Evolutionary conservation across 2,888 invertebrate species (phyloP).

Genomic region (Piscicola geometra): DNA sequence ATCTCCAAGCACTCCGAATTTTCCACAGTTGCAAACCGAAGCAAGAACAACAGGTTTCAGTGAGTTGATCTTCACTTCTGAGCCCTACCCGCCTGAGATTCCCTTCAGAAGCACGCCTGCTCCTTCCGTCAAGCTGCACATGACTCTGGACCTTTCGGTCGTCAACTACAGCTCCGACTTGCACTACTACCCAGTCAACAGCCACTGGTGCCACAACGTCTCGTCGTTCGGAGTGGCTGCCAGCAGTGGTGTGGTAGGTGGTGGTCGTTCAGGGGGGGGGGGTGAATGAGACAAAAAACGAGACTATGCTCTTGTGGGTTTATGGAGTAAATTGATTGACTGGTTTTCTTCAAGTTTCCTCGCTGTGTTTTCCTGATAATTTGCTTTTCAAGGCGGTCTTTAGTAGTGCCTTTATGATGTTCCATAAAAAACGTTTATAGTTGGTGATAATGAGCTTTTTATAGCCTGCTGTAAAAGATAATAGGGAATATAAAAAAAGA

Average conservation of each 20-base stretch:
- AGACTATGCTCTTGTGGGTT: too few species aligned
- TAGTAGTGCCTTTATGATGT: neutral
- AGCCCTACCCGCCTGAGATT: constrained; percentile 11
- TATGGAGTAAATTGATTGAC: too few species aligned
- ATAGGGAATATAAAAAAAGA: neutral
- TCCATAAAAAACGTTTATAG: constrained; percentile 3
- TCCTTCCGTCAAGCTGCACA: constrained; percentile 23
- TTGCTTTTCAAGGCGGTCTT: too few species aligned
- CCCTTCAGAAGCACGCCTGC: neutral
- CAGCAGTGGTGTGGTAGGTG: constrained; percentile 33
- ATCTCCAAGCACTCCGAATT: neutral
- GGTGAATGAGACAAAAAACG: too few species aligned
- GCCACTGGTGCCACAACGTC: constrained; percentile 1
- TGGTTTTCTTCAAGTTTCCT: too few species aligned
- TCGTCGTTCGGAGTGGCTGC: constrained; percentile 27
- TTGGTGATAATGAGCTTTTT: neutral
- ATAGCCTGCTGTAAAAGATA: neutral
- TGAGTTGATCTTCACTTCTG: constrained; percentile 27
- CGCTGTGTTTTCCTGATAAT: too few species aligned
- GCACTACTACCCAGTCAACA: neutral
- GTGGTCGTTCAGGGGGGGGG: too few species aligned
- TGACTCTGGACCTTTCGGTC: constrained; percentile 28
- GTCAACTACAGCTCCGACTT: constrained; percentile 16
- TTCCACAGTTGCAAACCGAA: neutral
- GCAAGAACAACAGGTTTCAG: neutral